phyloP scores from a whole-genome alignment of 2,113 vertebrate genomes.

The Cyanoramphus novaezelandiae region DNA sequence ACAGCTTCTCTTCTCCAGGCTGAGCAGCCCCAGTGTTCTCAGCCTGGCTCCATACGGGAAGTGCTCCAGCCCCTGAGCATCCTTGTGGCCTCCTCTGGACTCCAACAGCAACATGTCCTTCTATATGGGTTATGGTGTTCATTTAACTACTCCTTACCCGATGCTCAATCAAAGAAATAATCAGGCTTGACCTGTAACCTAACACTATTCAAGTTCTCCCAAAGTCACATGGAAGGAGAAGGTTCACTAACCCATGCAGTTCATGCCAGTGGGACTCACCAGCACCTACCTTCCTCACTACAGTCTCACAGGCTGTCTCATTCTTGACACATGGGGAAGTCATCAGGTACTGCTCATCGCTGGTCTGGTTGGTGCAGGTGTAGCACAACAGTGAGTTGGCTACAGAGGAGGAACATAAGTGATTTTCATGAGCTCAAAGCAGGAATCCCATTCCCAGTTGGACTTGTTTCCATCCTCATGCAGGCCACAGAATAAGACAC shows the following conservation, averaged over 20 bases:
- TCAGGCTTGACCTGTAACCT: neutral
- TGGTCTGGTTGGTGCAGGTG: neutral
- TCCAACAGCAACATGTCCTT: neutral
- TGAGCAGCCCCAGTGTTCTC: neutral
- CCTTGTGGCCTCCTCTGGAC: neutral
- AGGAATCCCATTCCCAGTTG: neutral
- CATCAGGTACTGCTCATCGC: neutral
- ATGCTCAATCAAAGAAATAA: neutral
- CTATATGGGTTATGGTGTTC: neutral
- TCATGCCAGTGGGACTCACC: neutral
- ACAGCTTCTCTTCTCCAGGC: neutral
- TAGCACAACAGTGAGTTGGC: neutral
- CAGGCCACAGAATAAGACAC: neutral
- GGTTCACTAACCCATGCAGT: neutral
- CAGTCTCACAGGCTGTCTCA: neutral
- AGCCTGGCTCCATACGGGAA: neutral
- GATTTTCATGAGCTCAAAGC: neutral
- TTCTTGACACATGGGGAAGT: neutral
- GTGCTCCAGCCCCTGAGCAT: neutral
- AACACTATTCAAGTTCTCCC: neutral
- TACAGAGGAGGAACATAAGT: neutral
- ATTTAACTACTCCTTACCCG: neutral
- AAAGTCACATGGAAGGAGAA: neutral
- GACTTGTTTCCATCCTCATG: neutral
- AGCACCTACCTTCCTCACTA: fast-evolving